These are phyloP conservation scores for Caenorhabditis wallacei DNA, from an alignment of 2,888 invertebrate genomes.

Conservation along the genomic window DNA sequence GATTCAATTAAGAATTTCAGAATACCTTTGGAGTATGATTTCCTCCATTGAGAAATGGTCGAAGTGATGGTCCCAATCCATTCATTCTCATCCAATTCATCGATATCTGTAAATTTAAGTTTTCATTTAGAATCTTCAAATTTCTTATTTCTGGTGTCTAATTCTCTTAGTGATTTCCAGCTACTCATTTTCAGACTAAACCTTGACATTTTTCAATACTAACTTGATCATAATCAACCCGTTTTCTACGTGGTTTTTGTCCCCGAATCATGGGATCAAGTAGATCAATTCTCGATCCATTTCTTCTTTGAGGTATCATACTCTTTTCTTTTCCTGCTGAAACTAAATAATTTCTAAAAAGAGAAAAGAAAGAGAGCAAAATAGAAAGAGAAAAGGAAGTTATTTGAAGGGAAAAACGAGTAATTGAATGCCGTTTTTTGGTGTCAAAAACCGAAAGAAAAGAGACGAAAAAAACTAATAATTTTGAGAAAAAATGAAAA, in stretches of 20 bases:
- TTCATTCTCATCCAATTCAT: constrained; percentile 82
- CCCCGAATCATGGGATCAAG: constrained; percentile 56
- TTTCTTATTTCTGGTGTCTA: background rate
- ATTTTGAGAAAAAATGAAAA: constrained; percentile 15
- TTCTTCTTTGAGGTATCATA: constrained; percentile 42
- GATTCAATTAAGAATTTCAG: background rate
- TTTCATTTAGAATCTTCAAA: background rate
- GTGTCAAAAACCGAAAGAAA: constrained; percentile 25
- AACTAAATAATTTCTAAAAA: background rate
- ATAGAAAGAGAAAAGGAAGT: constrained; percentile 4
- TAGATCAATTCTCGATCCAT: constrained; percentile 46
- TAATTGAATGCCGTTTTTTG: constrained; percentile 34
- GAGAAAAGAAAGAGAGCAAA: constrained; percentile 24
- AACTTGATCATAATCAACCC: constrained; percentile 64
- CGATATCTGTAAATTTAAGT: constrained; percentile 76
- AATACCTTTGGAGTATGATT: constrained; percentile 68
- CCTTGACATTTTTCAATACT: background rate
- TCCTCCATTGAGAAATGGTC: constrained; percentile 67
- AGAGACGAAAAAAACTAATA: constrained; percentile 18
- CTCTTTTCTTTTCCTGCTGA: constrained; percentile 4
- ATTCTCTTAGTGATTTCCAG: background rate
- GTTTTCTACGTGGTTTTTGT: constrained; percentile 45
- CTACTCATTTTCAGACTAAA: no score
- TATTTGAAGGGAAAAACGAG: background rate
- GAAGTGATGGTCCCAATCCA: constrained; percentile 72